Percentiles rank a stretch among this genome's conserved stretches.
phyloP scores from a whole-genome alignment of 2,888 invertebrate species.

The Pristionchus entomophagus region DNA sequence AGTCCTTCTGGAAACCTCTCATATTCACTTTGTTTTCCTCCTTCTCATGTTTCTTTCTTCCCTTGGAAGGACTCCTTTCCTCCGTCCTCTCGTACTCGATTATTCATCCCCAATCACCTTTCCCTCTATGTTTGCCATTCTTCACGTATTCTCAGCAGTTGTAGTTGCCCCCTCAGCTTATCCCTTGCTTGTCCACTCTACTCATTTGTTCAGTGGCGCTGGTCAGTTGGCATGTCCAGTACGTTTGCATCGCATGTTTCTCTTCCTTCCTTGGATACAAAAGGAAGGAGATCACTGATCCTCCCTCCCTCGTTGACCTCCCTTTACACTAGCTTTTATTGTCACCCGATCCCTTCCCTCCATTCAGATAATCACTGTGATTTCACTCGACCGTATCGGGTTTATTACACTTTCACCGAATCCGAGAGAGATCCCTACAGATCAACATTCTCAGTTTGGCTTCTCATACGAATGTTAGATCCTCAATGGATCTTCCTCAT shows the following conservation, averaged over 20 bases:
- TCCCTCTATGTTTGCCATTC: background rate
- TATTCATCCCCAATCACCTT: constrained; percentile 8
- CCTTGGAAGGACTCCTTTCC: background rate
- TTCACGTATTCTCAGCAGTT: background rate
- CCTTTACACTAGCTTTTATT: constrained; percentile 14
- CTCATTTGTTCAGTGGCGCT: background rate
- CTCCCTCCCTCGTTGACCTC: constrained; percentile 14
- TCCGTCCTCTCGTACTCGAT: background rate
- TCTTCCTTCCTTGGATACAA: background rate
- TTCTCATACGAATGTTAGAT: too few species aligned
- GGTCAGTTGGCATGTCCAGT: constrained; percentile 3
- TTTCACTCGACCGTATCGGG: constrained; percentile 32
- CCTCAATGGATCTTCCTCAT: background rate
- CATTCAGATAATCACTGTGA: constrained; percentile 32
- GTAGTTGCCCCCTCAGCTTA: background rate
- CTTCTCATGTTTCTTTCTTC: background rate
- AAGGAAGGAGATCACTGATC: constrained; percentile 7
- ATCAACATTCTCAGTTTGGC: background rate
- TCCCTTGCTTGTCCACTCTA: background rate
- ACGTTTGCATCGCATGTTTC: background rate
- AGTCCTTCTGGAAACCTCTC: background rate
- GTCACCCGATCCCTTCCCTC: background rate
- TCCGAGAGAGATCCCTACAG: background rate
- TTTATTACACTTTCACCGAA: background rate
- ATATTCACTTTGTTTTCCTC: background rate